A percentile compares a stretch with the other conserved stretches of the same genome.
phyloP scores from a whole-genome alignment of 2,113 vertebrate species.

The Coturnix japonica region DNA sequence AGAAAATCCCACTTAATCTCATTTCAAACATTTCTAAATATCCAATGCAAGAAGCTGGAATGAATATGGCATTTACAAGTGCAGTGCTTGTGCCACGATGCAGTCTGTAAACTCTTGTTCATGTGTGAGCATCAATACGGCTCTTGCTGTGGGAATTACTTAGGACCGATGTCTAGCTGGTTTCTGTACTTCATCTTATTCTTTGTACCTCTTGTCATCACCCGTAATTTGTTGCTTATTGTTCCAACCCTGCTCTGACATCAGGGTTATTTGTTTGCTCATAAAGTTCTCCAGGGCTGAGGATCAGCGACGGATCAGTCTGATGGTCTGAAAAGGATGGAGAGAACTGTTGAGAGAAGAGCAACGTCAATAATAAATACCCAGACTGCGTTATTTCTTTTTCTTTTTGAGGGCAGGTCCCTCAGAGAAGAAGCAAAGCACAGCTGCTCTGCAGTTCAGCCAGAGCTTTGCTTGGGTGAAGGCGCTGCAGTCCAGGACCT shows the following conservation, averaged over 20 bases:
- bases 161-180: background rate
- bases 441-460: accelerated
- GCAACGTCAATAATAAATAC: background rate
- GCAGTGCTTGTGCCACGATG: background rate
- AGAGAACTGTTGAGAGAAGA: background rate
- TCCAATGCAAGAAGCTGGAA: background rate
- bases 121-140: too few species aligned
- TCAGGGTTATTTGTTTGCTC: background rate
- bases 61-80: background rate
- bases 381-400: background rate
- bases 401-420: background rate
- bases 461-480: background rate
- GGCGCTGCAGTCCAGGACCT: background rate
- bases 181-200: background rate
- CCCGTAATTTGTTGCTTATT: background rate
- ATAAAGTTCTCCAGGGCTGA: background rate
- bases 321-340: accelerated
- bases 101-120: background rate
- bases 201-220: background rate
- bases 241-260: background rate
- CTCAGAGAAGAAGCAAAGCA: background rate
- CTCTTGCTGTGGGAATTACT: background rate
- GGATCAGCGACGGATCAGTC: background rate
- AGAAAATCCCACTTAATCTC: background rate
- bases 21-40: background rate